These are phyloP conservation scores for Hermetia illucens DNA, from an alignment of 1,140 invertebrate species.

Conservation along the genomic window DNA sequence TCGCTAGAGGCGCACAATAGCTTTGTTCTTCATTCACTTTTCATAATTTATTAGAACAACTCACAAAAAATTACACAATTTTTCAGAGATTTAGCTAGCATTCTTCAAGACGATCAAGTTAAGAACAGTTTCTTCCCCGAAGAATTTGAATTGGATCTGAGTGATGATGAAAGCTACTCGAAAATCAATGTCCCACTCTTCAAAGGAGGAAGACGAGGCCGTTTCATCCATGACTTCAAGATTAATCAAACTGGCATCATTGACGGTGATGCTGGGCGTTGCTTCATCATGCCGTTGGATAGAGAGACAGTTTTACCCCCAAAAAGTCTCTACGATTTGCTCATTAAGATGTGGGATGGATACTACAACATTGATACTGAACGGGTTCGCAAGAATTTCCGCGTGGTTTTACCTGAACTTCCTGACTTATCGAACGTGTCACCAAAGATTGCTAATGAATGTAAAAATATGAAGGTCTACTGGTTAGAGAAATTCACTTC, in stretches of 20 bases:
- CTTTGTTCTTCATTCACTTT: too few species aligned
- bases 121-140: constrained; percentile 51
- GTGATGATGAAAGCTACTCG: constrained; percentile 48
- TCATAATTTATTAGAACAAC: too few species aligned
- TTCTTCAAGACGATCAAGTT: constrained; percentile 16
- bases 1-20: too few species aligned
- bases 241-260: constrained; percentile 67
- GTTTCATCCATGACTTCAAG: constrained; percentile 83
- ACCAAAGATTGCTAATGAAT: constrained; percentile 54
- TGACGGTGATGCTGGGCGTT: constrained; percentile 56
- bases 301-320: constrained; percentile 61
- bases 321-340: constrained; percentile 56
- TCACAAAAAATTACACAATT: too few species aligned
- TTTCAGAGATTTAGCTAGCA: constrained; percentile 21
- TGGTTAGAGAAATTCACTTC: constrained; percentile 48
- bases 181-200: constrained; percentile 71
- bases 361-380: constrained; percentile 73
- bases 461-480: constrained; percentile 55
- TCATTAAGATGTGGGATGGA: constrained; percentile 65
- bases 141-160: constrained; percentile 58
- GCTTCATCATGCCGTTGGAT: constrained; percentile 83
- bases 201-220: constrained; percentile 54
- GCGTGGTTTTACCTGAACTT: constrained; percentile 56
- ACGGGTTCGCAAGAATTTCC: constrained; percentile 61
- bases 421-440: constrained; percentile 49